These are phyloP conservation scores for Oligia strigilis DNA, from an alignment of 2,888 invertebrate genomes.

Conservation along the genomic window DNA sequence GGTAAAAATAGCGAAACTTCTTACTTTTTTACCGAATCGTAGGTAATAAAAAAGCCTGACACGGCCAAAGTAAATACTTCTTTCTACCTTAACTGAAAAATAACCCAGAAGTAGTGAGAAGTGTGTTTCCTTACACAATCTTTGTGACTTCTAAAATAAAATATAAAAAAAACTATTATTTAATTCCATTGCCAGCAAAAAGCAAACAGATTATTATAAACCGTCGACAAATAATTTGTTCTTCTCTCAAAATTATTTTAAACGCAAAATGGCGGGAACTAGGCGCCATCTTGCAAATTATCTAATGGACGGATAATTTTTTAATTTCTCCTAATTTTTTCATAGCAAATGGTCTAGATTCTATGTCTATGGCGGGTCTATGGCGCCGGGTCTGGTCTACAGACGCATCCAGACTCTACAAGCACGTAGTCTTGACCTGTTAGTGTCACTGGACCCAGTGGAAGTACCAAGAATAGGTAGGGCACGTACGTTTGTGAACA, in stretches of 20 bases:
- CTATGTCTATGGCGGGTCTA: constrained; percentile 40
- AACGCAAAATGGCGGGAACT: constrained; percentile 45
- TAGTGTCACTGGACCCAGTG: constrained; percentile 96
- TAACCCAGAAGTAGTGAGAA: background rate
- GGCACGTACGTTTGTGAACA: constrained; percentile 98
- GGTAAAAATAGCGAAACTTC: background rate
- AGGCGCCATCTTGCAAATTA: constrained; percentile 45
- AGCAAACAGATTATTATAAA: constrained; percentile 31
- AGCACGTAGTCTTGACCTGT: constrained; percentile 98
- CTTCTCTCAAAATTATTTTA: constrained; percentile 4
- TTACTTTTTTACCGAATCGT: background rate
- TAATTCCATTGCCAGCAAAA: constrained; percentile 9
- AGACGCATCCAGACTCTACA: constrained; percentile 98
- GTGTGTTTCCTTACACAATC: background rate
- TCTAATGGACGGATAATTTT: constrained; percentile 52
- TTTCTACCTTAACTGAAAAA: constrained; percentile 10
- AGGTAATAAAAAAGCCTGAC: background rate
- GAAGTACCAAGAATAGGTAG: constrained; percentile 97
- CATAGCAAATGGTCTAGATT: constrained; percentile 33
- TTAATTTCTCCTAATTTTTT: constrained; percentile 37
- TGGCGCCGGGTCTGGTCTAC: constrained; percentile 90
- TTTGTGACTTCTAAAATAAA: constrained; percentile 32
- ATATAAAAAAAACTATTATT: constrained; percentile 12
- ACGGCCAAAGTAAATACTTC: background rate
- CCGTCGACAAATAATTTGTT: constrained; percentile 7